A percentile compares a stretch with the other conserved stretches of the same genome.
Evolutionary conservation across 2,797 vertebrate genomes (phyloP).

Genomic region (Trachops cirrhosus): DNA sequence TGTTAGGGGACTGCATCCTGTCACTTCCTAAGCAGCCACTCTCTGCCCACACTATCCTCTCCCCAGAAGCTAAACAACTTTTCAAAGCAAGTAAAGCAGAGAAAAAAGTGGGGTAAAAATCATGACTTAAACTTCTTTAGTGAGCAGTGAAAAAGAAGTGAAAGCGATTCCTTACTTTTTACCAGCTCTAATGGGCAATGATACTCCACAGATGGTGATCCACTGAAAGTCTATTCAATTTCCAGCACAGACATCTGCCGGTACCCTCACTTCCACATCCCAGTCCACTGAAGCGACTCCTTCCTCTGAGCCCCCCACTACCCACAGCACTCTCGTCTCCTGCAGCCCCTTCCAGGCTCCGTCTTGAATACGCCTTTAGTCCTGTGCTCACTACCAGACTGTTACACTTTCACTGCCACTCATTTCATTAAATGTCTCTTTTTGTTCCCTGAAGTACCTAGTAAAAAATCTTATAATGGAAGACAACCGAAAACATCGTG

Average conservation of each 20-base stretch:
- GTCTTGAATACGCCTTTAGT: background rate
- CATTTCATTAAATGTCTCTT: background rate
- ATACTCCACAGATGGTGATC: background rate
- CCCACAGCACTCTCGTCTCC: rapidly evolving
- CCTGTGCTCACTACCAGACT: background rate
- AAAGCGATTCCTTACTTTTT: background rate
- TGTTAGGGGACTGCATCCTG: background rate
- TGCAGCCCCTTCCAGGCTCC: background rate
- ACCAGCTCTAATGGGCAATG: background rate
- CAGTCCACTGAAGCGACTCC: background rate
- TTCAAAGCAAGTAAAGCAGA: background rate
- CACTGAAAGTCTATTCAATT: background rate
- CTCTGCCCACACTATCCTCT: background rate
- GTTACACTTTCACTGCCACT: background rate
- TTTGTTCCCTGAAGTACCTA: background rate
- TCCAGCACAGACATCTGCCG: background rate
- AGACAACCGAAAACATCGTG: background rate
- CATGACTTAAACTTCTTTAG: background rate
- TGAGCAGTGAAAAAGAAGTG: background rate
- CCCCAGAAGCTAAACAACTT: background rate
- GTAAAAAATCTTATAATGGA: background rate
- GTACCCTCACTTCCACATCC: background rate
- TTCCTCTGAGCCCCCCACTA: background rate
- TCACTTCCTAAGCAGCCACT: background rate
- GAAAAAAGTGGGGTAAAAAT: background rate